Evolutionary conservation across 2,888 invertebrate genomes (phyloP).

Genomic region (Corythucha ciliata): DNA sequence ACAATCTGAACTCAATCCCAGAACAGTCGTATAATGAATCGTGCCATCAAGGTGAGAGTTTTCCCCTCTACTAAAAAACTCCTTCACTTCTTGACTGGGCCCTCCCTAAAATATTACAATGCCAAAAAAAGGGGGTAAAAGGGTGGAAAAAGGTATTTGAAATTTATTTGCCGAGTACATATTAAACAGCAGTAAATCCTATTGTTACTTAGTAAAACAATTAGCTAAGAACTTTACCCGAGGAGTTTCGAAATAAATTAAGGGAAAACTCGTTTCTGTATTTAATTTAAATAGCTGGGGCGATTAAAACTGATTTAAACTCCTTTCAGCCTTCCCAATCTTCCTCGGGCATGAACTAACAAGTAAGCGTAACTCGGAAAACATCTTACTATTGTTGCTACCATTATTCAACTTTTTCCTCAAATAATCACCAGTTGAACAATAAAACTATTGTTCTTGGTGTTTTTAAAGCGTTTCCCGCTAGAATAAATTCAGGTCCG

Average conservation of each 20-base stretch:
- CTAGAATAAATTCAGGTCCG: too few species aligned
- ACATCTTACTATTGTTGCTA: too few species aligned
- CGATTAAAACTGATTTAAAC: conserved; percentile 26
- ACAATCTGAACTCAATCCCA: conserved; percentile 21
- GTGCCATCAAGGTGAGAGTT: conserved; percentile 12
- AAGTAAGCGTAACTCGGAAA: too few species aligned
- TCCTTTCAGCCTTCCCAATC: too few species aligned
- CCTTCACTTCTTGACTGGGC: too few species aligned
- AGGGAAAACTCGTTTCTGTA: conserved; percentile 24
- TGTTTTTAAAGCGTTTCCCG: too few species aligned
- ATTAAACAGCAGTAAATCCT: conserved; percentile 27
- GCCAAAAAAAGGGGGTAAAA: conserved; percentile 12
- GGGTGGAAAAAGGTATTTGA: conserved; percentile 20
- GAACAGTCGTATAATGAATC: conserved; percentile 16
- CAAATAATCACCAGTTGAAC: too few species aligned
- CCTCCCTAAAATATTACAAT: conserved; percentile 17
- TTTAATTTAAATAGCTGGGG: conserved; percentile 21
- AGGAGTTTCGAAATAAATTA: conserved; percentile 21
- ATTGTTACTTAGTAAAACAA: conserved; percentile 27
- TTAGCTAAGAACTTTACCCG: conserved; percentile 24
- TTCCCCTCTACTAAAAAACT: not conserved
- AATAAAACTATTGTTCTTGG: too few species aligned
- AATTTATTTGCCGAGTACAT: conserved; percentile 27
- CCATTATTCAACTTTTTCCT: too few species aligned
- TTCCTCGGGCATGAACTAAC: too few species aligned